phyloP scores from a whole-genome alignment of 2,797 vertebrate genomes.

The Parotocinclus haroldoi region DNA sequence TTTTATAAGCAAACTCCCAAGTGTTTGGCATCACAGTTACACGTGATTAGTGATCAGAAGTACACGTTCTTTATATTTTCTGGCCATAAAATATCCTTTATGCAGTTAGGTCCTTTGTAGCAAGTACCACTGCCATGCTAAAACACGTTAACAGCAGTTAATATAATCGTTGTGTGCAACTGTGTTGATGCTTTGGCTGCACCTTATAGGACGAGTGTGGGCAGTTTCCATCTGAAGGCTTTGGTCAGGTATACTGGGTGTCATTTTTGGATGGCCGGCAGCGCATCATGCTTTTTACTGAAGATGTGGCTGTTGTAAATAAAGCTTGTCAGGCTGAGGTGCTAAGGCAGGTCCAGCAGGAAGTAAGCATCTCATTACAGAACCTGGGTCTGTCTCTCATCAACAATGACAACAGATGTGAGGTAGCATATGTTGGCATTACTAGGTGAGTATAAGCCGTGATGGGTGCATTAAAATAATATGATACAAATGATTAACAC shows the following conservation, averaged over 20 bases:
- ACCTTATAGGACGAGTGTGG: constrained; percentile 82
- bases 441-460: constrained; percentile 74
- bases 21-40: no score
- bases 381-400: constrained; percentile 90
- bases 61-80: no score
- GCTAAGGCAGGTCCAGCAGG: constrained; percentile 88
- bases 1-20: no score
- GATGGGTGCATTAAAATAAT: no score
- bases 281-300: constrained; percentile 89
- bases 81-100: no score
- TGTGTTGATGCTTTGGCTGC: constrained; percentile 1
- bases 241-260: constrained; percentile 89
- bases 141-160: neutral
- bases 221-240: constrained; percentile 80
- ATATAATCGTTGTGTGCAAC: neutral
- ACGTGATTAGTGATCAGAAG: no score
- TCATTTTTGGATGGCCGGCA: constrained; percentile 94
- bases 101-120: neutral
- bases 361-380: constrained; percentile 85
- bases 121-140: neutral
- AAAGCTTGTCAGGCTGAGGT: constrained; percentile 93
- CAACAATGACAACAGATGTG: constrained; percentile 83
- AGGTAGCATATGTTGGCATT: constrained; percentile 92
- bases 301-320: constrained; percentile 85
- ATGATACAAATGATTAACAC: no score